These are phyloP conservation scores for Amorpha juglandis DNA, from an alignment of 2,888 invertebrate genomes.

Conservation along the genomic window DNA sequence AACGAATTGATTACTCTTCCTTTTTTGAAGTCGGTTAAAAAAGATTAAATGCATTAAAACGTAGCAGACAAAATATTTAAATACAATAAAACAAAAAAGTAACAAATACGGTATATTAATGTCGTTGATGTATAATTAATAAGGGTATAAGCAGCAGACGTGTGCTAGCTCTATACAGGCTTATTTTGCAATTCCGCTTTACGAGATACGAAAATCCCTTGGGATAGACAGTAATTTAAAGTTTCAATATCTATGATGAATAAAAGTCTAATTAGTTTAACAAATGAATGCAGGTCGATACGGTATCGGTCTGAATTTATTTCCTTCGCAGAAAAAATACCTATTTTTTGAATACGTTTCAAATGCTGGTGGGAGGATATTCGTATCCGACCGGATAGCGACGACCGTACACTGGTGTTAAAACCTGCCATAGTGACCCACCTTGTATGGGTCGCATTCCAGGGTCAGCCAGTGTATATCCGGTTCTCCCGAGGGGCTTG, in stretches of 20 bases:
- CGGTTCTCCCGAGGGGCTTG: too few species aligned
- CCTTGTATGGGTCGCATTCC: too few species aligned
- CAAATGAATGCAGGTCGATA: slow-evolving; percentile 15
- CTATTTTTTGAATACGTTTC: slow-evolving; percentile 20
- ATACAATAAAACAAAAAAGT: too few species aligned
- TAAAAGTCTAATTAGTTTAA: slow-evolving; percentile 19
- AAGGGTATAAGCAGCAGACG: slow-evolving; percentile 7
- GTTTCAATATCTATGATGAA: slow-evolving; percentile 5
- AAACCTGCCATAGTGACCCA: too few species aligned
- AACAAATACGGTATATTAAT: neutral
- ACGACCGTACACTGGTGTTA: too few species aligned
- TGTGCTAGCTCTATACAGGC: slow-evolving; percentile 6
- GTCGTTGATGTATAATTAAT: neutral
- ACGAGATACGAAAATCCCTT: slow-evolving; percentile 17
- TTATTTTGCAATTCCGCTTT: slow-evolving; percentile 4
- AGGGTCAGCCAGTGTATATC: too few species aligned
- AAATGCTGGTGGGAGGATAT: too few species aligned
- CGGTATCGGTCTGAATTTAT: slow-evolving; percentile 4
- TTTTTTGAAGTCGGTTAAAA: too few species aligned
- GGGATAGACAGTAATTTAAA: slow-evolving; percentile 12
- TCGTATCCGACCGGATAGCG: too few species aligned
- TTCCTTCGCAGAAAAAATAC: slow-evolving; percentile 11
- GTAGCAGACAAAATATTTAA: too few species aligned
- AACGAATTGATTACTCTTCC: too few species aligned
- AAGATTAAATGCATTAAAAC: too few species aligned